A percentile compares a stretch with the other conserved stretches of the same genome.
Conservation (phyloP, 2,797 vertebrate species). For the Clamator glandarius region DNA sequence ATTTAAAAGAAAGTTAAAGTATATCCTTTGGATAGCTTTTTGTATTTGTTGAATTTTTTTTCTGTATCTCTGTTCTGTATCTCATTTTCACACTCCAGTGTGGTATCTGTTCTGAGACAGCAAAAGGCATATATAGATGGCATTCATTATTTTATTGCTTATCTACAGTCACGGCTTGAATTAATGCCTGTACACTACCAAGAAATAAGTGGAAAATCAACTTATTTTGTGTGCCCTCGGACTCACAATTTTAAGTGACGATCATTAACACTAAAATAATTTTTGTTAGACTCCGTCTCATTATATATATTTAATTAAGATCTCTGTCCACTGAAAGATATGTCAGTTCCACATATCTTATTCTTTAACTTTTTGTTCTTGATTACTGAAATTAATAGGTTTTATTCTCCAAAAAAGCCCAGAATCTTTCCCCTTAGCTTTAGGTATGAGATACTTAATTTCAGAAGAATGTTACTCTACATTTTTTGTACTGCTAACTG, state of each 20-base stretch:
- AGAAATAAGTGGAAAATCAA: neutral
- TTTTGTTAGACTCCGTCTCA: neutral
- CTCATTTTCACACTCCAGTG: neutral
- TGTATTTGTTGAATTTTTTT: neutral
- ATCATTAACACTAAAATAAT: neutral
- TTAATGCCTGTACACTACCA: neutral
- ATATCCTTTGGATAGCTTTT: neutral
- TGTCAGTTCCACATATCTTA: neutral
- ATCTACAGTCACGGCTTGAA: neutral
- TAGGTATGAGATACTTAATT: neutral
- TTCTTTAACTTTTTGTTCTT: neutral
- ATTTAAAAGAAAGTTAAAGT: neutral
- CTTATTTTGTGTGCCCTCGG: neutral
- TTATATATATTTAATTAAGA: neutral
- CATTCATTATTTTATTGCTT: neutral
- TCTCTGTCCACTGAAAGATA: neutral
- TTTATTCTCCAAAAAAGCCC: neutral
- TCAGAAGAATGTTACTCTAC: neutral
- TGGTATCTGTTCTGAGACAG: neutral
- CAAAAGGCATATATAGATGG: neutral
- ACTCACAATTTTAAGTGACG: neutral
- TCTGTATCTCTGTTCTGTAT: no score
- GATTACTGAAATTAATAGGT: neutral
- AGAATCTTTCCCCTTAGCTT: neutral
- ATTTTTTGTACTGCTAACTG: neutral